A percentile compares a stretch with the other conserved stretches of the same genome.
phyloP scores from a whole-genome alignment of 2,888 invertebrate genomes.

The Cartodere bifasciata region DNA sequence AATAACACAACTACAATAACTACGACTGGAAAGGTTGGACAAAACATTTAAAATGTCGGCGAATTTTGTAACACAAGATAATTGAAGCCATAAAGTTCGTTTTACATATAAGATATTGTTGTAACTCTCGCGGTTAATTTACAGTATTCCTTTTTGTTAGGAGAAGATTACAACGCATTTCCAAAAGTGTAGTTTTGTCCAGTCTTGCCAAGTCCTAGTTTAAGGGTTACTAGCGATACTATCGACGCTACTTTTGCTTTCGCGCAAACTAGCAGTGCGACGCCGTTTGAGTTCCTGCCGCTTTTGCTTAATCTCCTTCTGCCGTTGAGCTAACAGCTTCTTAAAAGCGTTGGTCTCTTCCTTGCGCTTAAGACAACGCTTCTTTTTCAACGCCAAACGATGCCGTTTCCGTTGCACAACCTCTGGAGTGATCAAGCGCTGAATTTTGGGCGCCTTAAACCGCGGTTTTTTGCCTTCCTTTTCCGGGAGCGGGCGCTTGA shows the following conservation, averaged over 20 bases:
- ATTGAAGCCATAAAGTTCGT: too few species aligned
- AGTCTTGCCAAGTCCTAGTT: too few species aligned
- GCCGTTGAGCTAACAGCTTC: conserved; percentile 56
- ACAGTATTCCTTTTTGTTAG: too few species aligned
- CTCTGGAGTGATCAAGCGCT: conserved; percentile 63
- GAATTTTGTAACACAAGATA: too few species aligned
- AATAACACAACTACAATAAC: too few species aligned
- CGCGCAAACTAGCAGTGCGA: conserved; percentile 69
- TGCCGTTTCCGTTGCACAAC: conserved; percentile 54
- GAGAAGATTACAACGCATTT: too few species aligned
- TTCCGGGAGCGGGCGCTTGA: conserved; percentile 48
- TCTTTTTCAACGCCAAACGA: conserved; percentile 54
- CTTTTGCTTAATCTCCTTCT: conserved; percentile 43
- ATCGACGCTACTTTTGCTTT: conserved; percentile 68
- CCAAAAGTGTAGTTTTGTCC: too few species aligned
- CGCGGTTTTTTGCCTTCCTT: conserved; percentile 48
- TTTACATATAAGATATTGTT: too few species aligned
- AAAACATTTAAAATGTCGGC: too few species aligned
- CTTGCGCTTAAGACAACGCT: conserved; percentile 49
- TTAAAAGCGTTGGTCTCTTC: conserved; percentile 62
- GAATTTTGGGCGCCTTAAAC: conserved; percentile 66
- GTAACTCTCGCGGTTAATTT: too few species aligned
- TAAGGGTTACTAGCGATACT: too few species aligned
- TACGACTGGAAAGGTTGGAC: too few species aligned
- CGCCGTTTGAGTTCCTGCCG: conserved; percentile 48